Evolutionary conservation across 2,113 vertebrate genomes (phyloP).

Genomic region (Gavia stellata): DNA sequence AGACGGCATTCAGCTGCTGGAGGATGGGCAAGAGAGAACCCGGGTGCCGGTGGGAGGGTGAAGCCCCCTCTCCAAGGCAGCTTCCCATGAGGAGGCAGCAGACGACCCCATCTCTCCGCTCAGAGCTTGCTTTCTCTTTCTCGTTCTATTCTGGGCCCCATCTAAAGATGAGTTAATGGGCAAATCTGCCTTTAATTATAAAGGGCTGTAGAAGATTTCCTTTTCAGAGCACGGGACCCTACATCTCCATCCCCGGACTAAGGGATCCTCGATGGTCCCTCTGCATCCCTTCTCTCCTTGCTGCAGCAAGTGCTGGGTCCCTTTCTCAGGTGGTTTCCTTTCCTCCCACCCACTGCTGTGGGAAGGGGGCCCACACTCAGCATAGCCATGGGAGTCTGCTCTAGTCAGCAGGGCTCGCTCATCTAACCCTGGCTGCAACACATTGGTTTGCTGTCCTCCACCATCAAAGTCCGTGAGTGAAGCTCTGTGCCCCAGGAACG

Average conservation of each 20-base stretch:
- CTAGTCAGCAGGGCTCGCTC: background rate
- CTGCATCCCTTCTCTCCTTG: background rate
- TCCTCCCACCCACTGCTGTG: background rate
- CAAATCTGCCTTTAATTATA: background rate
- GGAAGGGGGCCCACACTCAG: background rate
- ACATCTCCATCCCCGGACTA: background rate
- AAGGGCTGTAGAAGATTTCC: background rate
- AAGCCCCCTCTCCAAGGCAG: background rate
- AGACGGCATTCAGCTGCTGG: background rate
- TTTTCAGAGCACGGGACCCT: background rate
- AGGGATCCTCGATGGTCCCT: background rate
- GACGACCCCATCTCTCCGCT: background rate
- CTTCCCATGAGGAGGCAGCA: background rate
- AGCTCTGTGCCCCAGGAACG: background rate
- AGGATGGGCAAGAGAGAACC: background rate
- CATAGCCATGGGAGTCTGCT: background rate
- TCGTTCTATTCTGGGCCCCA: background rate
- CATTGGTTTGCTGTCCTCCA: background rate
- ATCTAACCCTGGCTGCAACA: background rate
- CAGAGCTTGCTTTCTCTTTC: background rate
- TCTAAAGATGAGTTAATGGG: background rate
- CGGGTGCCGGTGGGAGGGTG: background rate
- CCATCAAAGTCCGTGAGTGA: background rate
- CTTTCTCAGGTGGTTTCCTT: background rate
- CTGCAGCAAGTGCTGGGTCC: rapidly evolving